Evolutionary conservation across 2,113 vertebrate genomes (phyloP).

Genomic region (Petromus typicus): DNA sequence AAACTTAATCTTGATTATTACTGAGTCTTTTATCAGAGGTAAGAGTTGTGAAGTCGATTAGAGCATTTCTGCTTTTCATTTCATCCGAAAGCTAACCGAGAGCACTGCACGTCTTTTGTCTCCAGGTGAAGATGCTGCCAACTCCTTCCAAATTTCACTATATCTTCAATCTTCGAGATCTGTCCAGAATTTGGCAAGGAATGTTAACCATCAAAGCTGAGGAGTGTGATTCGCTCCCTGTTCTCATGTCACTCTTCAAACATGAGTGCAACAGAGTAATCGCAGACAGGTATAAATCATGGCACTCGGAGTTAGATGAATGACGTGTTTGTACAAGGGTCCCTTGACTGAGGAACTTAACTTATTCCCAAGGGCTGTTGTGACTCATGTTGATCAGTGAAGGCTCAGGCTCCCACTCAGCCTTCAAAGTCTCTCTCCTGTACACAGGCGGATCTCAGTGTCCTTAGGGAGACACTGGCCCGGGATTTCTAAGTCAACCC

Average conservation of each 20-base stretch:
- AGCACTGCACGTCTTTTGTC: constrained; percentile 42
- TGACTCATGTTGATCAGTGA: too few species aligned
- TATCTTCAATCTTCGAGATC: constrained; percentile 90
- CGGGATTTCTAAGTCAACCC: too few species aligned
- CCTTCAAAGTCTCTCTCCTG: too few species aligned
- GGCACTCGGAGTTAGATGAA: neutral
- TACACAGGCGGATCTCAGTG: too few species aligned
- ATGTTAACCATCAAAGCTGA: constrained; percentile 87
- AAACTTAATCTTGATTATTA: constrained; percentile 27
- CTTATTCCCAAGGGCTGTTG: too few species aligned
- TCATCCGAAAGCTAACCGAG: constrained; percentile 36
- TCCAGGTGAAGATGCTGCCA: constrained; percentile 89
- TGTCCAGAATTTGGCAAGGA: constrained; percentile 91
- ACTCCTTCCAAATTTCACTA: constrained; percentile 91
- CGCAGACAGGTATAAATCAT: constrained; percentile 86
- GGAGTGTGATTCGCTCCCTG: constrained; percentile 74
- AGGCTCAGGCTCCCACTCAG: too few species aligned
- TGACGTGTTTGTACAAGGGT: neutral
- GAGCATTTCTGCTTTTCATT: neutral
- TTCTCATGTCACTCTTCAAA: constrained; percentile 87
- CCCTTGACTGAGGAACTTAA: too few species aligned
- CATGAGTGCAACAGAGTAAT: constrained; percentile 89
- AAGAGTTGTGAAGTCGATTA: neutral
- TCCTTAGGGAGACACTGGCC: too few species aligned
- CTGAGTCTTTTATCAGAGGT: neutral